phyloP scores from a whole-genome alignment of 2,888 invertebrate genomes.

The Leptinotarsa rubiginosa region DNA sequence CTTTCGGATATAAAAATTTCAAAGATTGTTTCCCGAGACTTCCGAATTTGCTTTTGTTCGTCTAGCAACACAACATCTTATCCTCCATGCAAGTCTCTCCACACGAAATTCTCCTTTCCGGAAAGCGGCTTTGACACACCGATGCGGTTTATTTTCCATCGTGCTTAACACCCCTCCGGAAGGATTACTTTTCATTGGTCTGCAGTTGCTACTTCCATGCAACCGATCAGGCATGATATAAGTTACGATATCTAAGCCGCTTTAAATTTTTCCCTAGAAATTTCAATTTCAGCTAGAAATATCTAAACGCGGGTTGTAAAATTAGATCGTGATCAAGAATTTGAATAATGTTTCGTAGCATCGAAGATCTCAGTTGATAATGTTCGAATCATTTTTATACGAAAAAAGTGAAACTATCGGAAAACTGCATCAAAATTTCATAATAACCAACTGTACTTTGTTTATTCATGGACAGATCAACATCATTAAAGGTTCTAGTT shows the following conservation, averaged over 20 bases:
- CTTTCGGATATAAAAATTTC: too few species aligned
- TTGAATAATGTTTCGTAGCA: too few species aligned
- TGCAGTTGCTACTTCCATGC: not conserved
- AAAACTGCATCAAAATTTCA: too few species aligned
- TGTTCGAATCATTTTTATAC: too few species aligned
- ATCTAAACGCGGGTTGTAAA: too few species aligned
- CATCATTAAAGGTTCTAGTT: too few species aligned
- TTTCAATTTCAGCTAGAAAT: not conserved
- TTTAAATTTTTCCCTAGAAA: conserved; percentile 14
- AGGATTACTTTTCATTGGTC: conserved; percentile 23
- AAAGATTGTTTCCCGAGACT: too few species aligned
- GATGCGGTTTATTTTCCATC: conserved; percentile 24
- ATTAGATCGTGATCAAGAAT: too few species aligned
- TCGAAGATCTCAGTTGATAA: too few species aligned
- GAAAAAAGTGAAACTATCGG: too few species aligned
- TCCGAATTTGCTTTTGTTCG: not conserved
- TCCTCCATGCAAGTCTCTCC: not conserved
- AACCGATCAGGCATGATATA: conserved; percentile 1
- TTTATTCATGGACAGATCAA: too few species aligned
- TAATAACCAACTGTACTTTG: too few species aligned
- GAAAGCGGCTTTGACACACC: conserved; percentile 18
- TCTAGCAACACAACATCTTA: not conserved
- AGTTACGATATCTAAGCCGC: conserved; percentile 22
- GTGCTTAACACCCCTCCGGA: conserved; percentile 11
- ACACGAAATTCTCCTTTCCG: conserved; percentile 12